Conservation (phyloP, 1,140 invertebrate species). For the Octopus sinensis region DNA sequence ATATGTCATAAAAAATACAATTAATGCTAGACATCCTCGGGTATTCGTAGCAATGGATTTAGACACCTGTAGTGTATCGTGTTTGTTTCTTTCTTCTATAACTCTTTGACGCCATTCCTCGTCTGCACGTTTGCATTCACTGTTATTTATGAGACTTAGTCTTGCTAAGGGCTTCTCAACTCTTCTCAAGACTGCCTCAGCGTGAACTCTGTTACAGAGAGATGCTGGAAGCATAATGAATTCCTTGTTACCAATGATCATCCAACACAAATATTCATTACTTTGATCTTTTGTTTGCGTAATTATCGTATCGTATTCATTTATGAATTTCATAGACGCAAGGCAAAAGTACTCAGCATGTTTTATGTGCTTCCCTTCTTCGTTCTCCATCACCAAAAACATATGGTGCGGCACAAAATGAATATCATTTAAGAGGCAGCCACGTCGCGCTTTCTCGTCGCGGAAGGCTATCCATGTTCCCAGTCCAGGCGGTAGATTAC, state of each 20-base stretch:
- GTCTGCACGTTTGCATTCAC: background rate
- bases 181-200: background rate
- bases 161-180: background rate
- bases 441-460: slow-evolving; percentile 10
- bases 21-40: too few relatives aligned
- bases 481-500: slow-evolving; percentile 26
- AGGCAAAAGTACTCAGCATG: slow-evolving; percentile 19
- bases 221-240: background rate
- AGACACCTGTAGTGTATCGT: too few relatives aligned
- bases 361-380: slow-evolving; percentile 15
- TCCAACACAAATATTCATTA: slow-evolving; percentile 25
- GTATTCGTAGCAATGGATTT: too few relatives aligned
- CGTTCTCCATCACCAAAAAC: slow-evolving; percentile 7
- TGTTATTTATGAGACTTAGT: background rate
- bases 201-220: background rate
- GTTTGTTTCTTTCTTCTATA: background rate
- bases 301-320: slow-evolving; percentile 25
- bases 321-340: slow-evolving; percentile 27
- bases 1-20: too few relatives aligned
- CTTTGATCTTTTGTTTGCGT: slow-evolving; percentile 15
- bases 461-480: slow-evolving; percentile 19
- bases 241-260: slow-evolving; percentile 18
- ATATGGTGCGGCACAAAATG: slow-evolving; percentile 14
- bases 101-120: background rate
- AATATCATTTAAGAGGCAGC: slow-evolving; percentile 19